phyloP scores from a whole-genome alignment of 2,888 invertebrate species.

The Sussaba pulchella region DNA sequence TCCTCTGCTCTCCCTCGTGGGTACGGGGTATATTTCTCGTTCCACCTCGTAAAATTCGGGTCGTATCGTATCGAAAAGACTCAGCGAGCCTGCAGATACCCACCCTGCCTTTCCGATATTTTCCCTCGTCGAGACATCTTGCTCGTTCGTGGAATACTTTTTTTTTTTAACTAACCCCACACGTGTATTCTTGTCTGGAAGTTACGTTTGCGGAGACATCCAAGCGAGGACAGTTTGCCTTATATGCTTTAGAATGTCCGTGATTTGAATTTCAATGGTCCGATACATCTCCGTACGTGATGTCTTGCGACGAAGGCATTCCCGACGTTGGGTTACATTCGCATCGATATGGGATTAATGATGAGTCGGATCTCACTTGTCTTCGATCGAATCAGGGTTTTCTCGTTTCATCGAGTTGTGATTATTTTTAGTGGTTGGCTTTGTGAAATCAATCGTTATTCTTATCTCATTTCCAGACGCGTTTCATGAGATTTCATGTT shows the following conservation, averaged over 20 bases:
- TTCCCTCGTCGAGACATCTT: slow-evolving; percentile 21
- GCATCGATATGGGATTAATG: background rate
- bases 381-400: background rate
- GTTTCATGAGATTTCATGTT: too few species aligned
- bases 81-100: slow-evolving; percentile 36
- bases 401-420: background rate
- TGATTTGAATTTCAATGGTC: slow-evolving; percentile 60
- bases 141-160: slow-evolving; percentile 41
- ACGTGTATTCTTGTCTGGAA: background rate
- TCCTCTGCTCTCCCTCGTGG: slow-evolving; percentile 30
- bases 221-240: slow-evolving; percentile 45
- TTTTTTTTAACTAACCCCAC: background rate
- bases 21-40: slow-evolving; percentile 53
- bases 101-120: slow-evolving; percentile 13
- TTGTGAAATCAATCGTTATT: background rate
- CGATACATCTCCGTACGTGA: background rate
- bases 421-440: background rate
- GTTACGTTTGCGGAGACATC: slow-evolving; percentile 61
- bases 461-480: background rate
- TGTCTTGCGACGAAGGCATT: background rate
- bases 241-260: slow-evolving; percentile 41
- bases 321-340: background rate
- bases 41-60: slow-evolving; percentile 59
- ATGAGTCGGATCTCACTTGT: background rate
- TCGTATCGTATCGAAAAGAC: slow-evolving; percentile 48